A percentile compares a stretch with the other conserved stretches of the same genome.
Evolutionary conservation across 2,113 vertebrate species (phyloP).

Genomic region (Archocentrus centrarchus): DNA sequence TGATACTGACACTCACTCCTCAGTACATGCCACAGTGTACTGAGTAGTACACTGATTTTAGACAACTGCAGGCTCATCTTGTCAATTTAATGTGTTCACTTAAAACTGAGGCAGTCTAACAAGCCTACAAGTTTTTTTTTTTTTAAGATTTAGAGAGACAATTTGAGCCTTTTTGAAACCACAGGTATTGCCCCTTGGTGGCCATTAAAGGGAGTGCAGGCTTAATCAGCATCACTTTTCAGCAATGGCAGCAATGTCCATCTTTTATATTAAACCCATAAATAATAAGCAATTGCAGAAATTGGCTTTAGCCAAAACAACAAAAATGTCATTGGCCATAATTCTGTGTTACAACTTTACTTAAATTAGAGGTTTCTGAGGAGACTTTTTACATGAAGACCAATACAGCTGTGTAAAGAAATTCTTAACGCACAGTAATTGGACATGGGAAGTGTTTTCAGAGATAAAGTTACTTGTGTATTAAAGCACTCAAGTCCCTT

Average conservation of each 20-base stretch:
- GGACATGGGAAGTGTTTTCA: not conserved
- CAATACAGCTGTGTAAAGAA: too few relatives aligned
- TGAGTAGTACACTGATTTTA: too few relatives aligned
- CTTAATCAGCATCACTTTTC: not conserved
- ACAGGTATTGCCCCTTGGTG: not conserved
- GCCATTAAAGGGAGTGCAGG: not conserved
- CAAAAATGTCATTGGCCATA: not conserved
- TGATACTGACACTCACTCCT: not conserved
- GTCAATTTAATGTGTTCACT: not conserved
- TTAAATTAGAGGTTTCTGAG: too few relatives aligned
- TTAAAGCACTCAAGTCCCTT: not conserved
- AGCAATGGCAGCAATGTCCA: not conserved
- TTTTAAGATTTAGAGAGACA: not conserved
- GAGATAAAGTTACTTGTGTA: not conserved
- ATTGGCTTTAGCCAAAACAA: not conserved
- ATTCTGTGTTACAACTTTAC: too few relatives aligned
- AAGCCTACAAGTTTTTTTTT: not conserved
- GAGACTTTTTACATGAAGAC: too few relatives aligned
- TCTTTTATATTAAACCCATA: not conserved
- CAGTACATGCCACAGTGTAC: not conserved
- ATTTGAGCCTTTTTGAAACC: not conserved
- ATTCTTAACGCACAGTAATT: not conserved
- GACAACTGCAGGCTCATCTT: too few relatives aligned
- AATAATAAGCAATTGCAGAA: not conserved
- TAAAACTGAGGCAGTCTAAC: not conserved